Percentiles rank a stretch among this genome's conserved stretches.
phyloP scores from a whole-genome alignment of 2,888 invertebrate species.

The Drosophila melanosoma region DNA sequence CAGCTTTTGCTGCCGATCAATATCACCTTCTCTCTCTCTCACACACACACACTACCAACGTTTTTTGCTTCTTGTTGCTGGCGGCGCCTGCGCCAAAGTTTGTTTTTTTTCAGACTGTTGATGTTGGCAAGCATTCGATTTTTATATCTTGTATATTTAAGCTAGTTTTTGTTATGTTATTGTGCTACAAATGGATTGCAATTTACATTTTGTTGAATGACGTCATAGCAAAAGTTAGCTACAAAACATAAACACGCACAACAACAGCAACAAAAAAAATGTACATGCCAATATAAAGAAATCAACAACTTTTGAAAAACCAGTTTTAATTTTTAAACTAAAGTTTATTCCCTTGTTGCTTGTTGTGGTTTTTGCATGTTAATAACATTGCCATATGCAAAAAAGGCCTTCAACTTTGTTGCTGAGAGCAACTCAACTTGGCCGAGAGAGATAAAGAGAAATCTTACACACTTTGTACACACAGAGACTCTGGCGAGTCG shows the following conservation, averaged over 20 bases:
- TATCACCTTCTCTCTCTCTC: conserved; percentile 20
- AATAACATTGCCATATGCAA: conserved; percentile 66
- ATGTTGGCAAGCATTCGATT: conserved; percentile 44
- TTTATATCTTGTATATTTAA: conserved; percentile 9
- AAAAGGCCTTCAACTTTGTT: conserved; percentile 76
- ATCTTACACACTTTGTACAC: conserved; percentile 6
- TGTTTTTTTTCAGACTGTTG: conserved; percentile 12
- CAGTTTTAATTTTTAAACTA: conserved; percentile 41
- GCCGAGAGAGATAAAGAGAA: conserved; percentile 13
- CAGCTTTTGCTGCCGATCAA: conserved; percentile 28
- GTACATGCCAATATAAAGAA: conserved; percentile 48
- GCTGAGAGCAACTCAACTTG: conserved; percentile 37
- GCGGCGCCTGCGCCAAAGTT: conserved; percentile 35
- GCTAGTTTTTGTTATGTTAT: conserved; percentile 17
- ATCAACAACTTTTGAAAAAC: conserved; percentile 59
- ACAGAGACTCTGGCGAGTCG: conserved; percentile 5
- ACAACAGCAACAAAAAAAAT: conserved; percentile 2
- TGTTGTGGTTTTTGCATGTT: conserved; percentile 27
- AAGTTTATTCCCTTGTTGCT: conserved; percentile 32
- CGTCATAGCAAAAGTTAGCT: conserved; percentile 33
- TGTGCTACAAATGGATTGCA: conserved; percentile 18
- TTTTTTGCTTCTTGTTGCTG: conserved; percentile 7
- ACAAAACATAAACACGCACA: conserved; percentile 12
- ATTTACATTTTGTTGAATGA: conserved; percentile 24
- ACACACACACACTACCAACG: background rate